Percentiles rank a stretch among this genome's conserved stretches.
Evolutionary conservation across 1,140 invertebrate species (phyloP).

Genomic region (Tetraneura akinire): DNA sequence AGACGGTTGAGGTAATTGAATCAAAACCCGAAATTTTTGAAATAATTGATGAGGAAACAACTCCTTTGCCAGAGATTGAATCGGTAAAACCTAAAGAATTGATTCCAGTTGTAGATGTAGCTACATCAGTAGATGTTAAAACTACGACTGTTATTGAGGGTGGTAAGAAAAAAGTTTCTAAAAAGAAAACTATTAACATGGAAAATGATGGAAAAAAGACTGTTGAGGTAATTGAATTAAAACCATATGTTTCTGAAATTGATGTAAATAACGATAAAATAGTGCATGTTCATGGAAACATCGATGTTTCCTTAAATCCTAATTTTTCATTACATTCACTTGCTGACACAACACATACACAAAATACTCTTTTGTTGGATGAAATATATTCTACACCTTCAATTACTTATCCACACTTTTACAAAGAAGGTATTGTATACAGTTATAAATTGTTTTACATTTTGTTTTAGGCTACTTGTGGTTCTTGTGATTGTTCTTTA

Average conservation of each 20-base stretch:
- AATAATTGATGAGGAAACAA: neutral
- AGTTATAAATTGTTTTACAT: neutral
- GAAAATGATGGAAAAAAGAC: conserved; percentile 52
- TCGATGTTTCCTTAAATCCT: no score
- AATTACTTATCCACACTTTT: no score
- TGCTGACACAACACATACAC: neutral
- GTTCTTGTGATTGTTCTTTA: neutral
- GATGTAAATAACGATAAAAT: no score
- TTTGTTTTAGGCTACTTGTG: no score
- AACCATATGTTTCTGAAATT: conserved; percentile 48
- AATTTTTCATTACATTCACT: no score
- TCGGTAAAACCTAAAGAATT: neutral
- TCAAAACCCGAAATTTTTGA: neutral
- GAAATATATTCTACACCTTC: no score
- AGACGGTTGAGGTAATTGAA: neutral
- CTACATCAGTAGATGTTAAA: neutral
- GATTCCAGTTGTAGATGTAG: neutral
- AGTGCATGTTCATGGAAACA: no score
- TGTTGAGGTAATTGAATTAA: conserved; percentile 55
- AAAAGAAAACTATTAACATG: conserved; percentile 51
- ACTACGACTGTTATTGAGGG: neutral
- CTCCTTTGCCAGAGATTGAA: neutral
- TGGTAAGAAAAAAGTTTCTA: no score
- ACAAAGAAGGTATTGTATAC: conserved; percentile 27
- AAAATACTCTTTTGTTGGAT: no score